A percentile compares a stretch with the other conserved stretches of the same genome.
Evolutionary conservation across 2,888 invertebrate genomes (phyloP).

Genomic region (Acanthacorydalis orientalis): DNA sequence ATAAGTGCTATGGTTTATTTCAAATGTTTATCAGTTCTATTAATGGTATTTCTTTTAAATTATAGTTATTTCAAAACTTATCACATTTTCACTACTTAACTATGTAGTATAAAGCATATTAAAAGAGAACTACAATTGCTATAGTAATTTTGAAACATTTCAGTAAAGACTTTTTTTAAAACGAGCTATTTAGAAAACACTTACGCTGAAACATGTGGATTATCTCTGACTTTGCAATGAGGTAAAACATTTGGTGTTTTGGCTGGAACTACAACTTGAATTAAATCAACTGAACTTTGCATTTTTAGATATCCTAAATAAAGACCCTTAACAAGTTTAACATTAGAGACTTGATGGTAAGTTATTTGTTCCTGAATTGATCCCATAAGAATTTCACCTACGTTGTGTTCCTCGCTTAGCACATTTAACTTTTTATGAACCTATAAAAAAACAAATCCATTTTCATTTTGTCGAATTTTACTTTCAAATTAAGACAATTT

Average conservation of each 20-base stretch:
- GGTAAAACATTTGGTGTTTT: conserved; percentile 91
- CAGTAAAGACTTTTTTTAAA: too few relatives aligned
- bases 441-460: too few relatives aligned
- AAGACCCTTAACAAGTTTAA: conserved; percentile 69
- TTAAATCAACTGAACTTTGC: conserved; percentile 88
- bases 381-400: conserved; percentile 69
- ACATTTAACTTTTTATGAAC: conserved; percentile 61
- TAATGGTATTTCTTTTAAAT: too few relatives aligned
- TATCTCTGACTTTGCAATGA: conserved; percentile 81
- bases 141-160: too few relatives aligned
- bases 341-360: conserved; percentile 65
- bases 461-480: too few relatives aligned
- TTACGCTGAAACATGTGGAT: conserved; percentile 90
- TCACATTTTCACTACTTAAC: too few relatives aligned
- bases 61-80: too few relatives aligned
- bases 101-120: too few relatives aligned
- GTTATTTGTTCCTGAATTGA: conserved; percentile 67
- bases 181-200: conserved; percentile 26
- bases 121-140: too few relatives aligned
- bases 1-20: too few relatives aligned
- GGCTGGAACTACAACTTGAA: conserved; percentile 82
- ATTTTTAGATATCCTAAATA: conserved; percentile 94
- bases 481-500: too few relatives aligned
- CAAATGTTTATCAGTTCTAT: too few relatives aligned
- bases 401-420: conserved; percentile 55